phyloP scores from a whole-genome alignment of 2,888 invertebrate species.

The Strigamia crassipes region DNA sequence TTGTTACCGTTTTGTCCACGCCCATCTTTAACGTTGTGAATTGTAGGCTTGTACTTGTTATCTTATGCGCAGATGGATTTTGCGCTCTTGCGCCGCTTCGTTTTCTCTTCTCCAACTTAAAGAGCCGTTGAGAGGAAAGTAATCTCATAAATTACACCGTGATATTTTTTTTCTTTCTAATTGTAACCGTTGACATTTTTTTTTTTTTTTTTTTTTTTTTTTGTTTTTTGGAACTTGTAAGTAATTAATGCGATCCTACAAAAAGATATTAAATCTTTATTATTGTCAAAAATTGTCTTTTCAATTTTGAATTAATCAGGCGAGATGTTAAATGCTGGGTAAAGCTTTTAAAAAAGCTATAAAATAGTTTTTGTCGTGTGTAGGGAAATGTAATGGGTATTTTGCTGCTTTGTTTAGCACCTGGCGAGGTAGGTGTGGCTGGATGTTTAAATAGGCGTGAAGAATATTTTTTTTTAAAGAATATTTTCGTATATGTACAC shows the following conservation, averaged over 20 bases:
- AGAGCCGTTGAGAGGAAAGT: slow-evolving; percentile 24
- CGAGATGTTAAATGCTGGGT: background rate
- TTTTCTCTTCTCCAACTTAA: background rate
- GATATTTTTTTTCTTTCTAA: background rate
- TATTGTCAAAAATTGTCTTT: no score
- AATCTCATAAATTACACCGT: slow-evolving; percentile 28
- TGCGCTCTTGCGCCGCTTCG: slow-evolving; percentile 1
- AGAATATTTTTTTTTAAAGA: background rate
- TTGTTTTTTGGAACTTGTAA: background rate
- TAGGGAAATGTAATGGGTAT: background rate
- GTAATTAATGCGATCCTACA: background rate
- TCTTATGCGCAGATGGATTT: slow-evolving; percentile 1
- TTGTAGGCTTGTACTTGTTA: background rate
- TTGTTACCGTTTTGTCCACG: slow-evolving; percentile 28
- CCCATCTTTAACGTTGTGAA: slow-evolving; percentile 8
- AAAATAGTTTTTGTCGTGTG: background rate
- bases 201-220: background rate
- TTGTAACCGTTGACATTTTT: slow-evolving; percentile 10
- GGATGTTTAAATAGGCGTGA: slow-evolving; percentile 13
- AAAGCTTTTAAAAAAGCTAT: background rate
- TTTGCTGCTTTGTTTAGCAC: slow-evolving; percentile 34
- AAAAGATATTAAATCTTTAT: slow-evolving; percentile 28
- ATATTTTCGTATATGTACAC: background rate
- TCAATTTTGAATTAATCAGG: background rate
- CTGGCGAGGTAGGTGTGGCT: slow-evolving; percentile 10